These are phyloP conservation scores for Dinoponera quadriceps DNA, from an alignment of 1,140 invertebrate species.

Conservation along the genomic window DNA sequence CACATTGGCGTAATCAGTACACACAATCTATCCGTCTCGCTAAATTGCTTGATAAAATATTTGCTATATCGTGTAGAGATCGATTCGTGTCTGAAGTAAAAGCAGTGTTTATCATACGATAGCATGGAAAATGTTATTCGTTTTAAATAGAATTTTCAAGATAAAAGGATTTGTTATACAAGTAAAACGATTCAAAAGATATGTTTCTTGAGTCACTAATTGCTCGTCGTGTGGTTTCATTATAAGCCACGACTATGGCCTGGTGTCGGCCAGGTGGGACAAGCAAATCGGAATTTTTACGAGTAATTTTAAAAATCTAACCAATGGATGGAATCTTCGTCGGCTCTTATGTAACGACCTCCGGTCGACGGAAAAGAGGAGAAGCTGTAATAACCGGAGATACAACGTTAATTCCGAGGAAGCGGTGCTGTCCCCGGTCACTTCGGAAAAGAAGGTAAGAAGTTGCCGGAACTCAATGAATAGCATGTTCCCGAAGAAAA, in stretches of 20 bases:
- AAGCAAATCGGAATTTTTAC: constrained; percentile 19
- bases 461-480: constrained; percentile 11
- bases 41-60: not conserved
- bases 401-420: constrained; percentile 9
- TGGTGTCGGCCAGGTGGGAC: not conserved
- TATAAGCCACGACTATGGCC: not conserved
- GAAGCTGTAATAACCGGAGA: constrained; percentile 4
- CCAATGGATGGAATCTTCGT: not conserved
- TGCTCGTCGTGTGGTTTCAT: not conserved
- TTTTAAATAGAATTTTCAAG: no score
- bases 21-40: no score
- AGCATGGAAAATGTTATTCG: no score
- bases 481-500: constrained; percentile 7
- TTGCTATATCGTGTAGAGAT: no score
- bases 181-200: not conserved
- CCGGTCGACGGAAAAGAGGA: not conserved
- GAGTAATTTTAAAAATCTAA: not conserved
- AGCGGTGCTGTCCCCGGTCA: not conserved
- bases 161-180: no score
- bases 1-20: not conserved
- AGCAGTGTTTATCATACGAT: no score
- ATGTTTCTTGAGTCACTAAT: not conserved
- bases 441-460: constrained; percentile 3
- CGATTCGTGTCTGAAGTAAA: no score
- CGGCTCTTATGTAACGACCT: constrained; percentile 1